phyloP scores from a whole-genome alignment of 2,888 invertebrate species.

The Eurytoma adleriae region DNA sequence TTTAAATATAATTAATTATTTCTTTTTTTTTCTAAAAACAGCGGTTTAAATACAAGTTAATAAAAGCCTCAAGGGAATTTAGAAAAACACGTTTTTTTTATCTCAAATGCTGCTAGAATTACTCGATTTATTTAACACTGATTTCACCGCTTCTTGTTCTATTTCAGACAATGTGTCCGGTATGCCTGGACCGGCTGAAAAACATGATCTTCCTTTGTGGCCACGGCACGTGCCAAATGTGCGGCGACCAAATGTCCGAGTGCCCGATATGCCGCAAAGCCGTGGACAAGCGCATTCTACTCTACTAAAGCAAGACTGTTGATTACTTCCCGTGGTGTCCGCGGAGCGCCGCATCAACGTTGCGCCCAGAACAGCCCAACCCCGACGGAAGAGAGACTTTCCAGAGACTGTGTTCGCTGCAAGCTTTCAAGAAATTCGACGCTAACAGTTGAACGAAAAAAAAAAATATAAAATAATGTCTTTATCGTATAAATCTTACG shows the following conservation, averaged over 20 bases:
- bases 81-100: too few species aligned
- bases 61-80: too few species aligned
- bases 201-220: conserved; percentile 99
- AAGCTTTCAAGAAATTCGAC: conserved; percentile 14
- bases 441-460: not conserved
- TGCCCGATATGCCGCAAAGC: conserved; percentile 98
- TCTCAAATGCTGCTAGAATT: too few species aligned
- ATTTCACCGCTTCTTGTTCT: conserved; percentile 9
- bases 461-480: not conserved
- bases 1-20: too few species aligned
- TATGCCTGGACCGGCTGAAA: conserved; percentile 97
- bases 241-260: conserved; percentile 97
- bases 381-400: conserved; percentile 46
- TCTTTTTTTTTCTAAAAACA: too few species aligned
- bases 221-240: conserved; percentile 98
- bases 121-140: not conserved
- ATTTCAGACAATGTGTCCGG: conserved; percentile 97
- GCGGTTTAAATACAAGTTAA: too few species aligned
- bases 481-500: not conserved
- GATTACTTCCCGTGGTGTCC: conserved; percentile 29
- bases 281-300: conserved; percentile 95
- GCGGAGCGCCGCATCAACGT: conserved; percentile 19
- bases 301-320: conserved; percentile 80
- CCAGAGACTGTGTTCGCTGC: conserved; percentile 45
- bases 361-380: not conserved